A percentile compares a stretch with the other conserved stretches of the same genome.
phyloP scores from a whole-genome alignment of 2,888 invertebrate genomes.

The Epirrita christyi region DNA sequence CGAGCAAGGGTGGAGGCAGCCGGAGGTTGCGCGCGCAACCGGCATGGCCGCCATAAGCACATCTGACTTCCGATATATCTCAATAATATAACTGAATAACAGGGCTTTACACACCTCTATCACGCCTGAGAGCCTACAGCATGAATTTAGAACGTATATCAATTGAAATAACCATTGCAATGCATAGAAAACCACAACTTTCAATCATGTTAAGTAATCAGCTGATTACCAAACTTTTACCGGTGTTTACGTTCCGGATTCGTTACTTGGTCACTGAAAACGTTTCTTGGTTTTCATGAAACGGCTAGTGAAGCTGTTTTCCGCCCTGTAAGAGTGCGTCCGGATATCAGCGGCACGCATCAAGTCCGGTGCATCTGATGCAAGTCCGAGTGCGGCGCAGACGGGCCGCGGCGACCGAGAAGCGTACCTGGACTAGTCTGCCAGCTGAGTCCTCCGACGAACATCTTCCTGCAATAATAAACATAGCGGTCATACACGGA shows the following conservation, averaged over 20 bases:
- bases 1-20: slow-evolving; percentile 59
- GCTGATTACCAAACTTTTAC: slow-evolving; percentile 82
- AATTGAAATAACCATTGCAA: slow-evolving; percentile 51
- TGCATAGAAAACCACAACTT: slow-evolving; percentile 58
- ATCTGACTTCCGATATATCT: slow-evolving; percentile 78
- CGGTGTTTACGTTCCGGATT: slow-evolving; percentile 71
- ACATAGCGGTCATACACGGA: slow-evolving; percentile 75
- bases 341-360: slow-evolving; percentile 57
- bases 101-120: slow-evolving; percentile 56
- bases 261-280: slow-evolving; percentile 65
- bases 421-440: slow-evolving; percentile 99
- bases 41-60: slow-evolving; percentile 79
- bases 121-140: slow-evolving; percentile 46
- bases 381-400: slow-evolving; percentile 64
- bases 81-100: slow-evolving; percentile 72
- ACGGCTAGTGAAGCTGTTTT: slow-evolving; percentile 51
- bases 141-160: slow-evolving; percentile 48
- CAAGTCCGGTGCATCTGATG: slow-evolving; percentile 57
- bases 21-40: slow-evolving; percentile 80
- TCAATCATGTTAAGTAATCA: slow-evolving; percentile 67
- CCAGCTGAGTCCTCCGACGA: slow-evolving; percentile 99
- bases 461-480: slow-evolving; percentile 98
- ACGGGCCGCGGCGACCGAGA: slow-evolving; percentile 62
- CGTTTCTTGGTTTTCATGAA: slow-evolving; percentile 52
- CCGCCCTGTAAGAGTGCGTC: slow-evolving; percentile 55